A percentile compares a stretch with the other conserved stretches of the same genome.
Evolutionary conservation across 2,113 vertebrate species (phyloP).

Genomic region (Cisticola juncidis): DNA sequence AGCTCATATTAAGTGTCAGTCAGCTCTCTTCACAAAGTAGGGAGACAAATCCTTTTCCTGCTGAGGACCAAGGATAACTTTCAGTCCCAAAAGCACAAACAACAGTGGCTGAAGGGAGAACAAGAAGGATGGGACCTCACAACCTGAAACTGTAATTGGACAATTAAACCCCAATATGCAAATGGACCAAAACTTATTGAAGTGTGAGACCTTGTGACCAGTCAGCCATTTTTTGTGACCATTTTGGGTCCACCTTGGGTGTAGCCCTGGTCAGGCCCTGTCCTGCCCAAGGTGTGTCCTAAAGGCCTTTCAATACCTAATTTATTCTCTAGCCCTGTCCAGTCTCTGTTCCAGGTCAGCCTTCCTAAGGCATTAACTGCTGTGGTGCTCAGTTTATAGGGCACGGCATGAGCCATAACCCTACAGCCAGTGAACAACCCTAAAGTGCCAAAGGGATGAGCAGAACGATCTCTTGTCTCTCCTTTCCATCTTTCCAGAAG

Average conservation of each 20-base stretch:
- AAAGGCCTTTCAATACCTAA: background rate
- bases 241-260: background rate
- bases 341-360: background rate
- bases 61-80: background rate
- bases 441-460: background rate
- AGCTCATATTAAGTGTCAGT: background rate
- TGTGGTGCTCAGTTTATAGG: background rate
- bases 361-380: background rate
- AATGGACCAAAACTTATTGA: background rate
- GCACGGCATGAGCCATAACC: background rate
- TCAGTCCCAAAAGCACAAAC: background rate
- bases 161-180: background rate
- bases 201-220: rapidly evolving
- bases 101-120: background rate
- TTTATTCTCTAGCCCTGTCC: background rate
- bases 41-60: background rate
- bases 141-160: background rate
- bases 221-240: background rate
- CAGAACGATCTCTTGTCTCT: rapidly evolving
- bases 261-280: background rate
- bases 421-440: background rate
- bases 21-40: background rate
- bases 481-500: background rate
- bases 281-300: background rate
- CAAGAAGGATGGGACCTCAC: background rate